phyloP scores from a whole-genome alignment of 2,888 invertebrate species.

The Netelia inedita region DNA sequence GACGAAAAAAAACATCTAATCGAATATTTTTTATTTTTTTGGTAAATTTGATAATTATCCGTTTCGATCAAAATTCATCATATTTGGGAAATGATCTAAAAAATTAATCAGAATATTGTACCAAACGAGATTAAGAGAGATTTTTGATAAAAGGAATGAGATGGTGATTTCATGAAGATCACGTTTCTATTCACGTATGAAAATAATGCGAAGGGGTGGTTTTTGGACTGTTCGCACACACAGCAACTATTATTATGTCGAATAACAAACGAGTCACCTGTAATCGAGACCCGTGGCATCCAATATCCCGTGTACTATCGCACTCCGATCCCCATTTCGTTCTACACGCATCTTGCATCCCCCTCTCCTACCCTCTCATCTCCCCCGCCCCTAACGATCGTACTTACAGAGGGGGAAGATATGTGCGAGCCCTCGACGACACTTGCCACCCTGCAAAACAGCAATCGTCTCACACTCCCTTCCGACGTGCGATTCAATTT shows the following conservation, averaged over 20 bases:
- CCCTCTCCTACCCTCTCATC: neutral
- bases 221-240: slow-evolving; percentile 17
- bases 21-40: neutral
- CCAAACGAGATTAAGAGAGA: too few species aligned
- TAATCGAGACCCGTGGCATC: slow-evolving; percentile 80
- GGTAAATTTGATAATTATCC: neutral
- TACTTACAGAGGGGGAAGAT: slow-evolving; percentile 23
- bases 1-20: too few species aligned
- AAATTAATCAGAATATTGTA: too few species aligned
- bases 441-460: slow-evolving; percentile 67
- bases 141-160: slow-evolving; percentile 12
- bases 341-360: slow-evolving; percentile 37
- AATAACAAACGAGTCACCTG: slow-evolving; percentile 71
- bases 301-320: slow-evolving; percentile 61
- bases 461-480: slow-evolving; percentile 51
- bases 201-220: slow-evolving; percentile 17
- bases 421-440: slow-evolving; percentile 46
- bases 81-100: neutral
- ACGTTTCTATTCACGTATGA: neutral
- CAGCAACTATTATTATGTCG: slow-evolving; percentile 33
- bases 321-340: slow-evolving; percentile 59
- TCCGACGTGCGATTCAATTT: slow-evolving; percentile 75
- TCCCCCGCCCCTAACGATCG: slow-evolving; percentile 42
- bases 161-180: slow-evolving; percentile 14
- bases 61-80: neutral